Conservation (phyloP, 2,888 invertebrate species). For the Drosophila conformis region DNA sequence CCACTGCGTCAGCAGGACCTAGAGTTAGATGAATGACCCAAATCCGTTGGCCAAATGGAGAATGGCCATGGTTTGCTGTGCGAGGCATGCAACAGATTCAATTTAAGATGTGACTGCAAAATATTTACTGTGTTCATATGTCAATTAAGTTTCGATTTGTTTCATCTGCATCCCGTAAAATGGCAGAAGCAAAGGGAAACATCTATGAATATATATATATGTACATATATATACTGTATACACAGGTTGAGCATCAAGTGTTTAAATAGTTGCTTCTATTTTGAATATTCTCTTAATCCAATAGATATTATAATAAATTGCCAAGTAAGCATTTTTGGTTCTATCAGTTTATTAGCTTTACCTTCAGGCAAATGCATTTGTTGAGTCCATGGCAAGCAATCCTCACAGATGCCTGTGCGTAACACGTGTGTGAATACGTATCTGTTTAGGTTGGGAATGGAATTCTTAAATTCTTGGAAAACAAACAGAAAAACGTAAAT, state of each 20-base stretch:
- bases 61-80: conserved; percentile 54
- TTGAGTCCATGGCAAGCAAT: not conserved
- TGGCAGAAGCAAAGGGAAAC: not conserved
- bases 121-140: conserved; percentile 16
- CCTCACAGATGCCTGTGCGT: not conserved
- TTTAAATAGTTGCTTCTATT: not conserved
- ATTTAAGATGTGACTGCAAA: conserved; percentile 14
- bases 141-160: not conserved
- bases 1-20: conserved; percentile 21
- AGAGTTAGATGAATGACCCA: conserved; percentile 63
- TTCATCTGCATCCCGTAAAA: not conserved
- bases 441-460: not conserved
- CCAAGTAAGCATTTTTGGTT: not conserved
- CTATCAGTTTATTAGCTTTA: not conserved
- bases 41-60: conserved; percentile 46
- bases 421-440: not conserved
- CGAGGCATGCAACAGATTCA: conserved; percentile 14
- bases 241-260: not conserved
- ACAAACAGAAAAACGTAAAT: not conserved
- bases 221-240: not conserved
- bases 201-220: not conserved
- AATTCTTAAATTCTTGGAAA: not conserved
- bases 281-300: not conserved
- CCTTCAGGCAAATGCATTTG: not conserved
- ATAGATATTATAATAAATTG: not conserved